Evolutionary conservation across 1,140 invertebrate genomes (phyloP), one percentile per base, ranked within the genome.

Genomic region (Sycophila sp.): DNA sequence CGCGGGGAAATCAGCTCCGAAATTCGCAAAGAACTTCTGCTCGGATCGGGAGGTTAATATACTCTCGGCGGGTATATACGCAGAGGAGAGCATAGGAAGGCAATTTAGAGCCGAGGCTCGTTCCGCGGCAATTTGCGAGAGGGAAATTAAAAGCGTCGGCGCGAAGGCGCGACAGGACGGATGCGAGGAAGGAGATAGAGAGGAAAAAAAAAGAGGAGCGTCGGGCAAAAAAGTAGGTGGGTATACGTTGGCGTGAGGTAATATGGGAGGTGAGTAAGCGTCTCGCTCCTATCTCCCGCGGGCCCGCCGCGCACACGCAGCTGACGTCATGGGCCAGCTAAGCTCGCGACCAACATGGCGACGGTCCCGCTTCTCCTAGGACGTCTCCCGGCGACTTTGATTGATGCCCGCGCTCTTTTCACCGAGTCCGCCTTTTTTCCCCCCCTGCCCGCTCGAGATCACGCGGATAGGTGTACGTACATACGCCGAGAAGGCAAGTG

Each of bases 181-280:
- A 1, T 1, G 13, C 8, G 19, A 42, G 10, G 47, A 60, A 38
- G 10, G 45, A 36, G 42, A 24, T 2, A 38, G 40, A 6, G n/a
- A 1, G 30, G 11, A 2, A 42, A 10, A 11, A 2, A 42, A 10
- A 11, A 1, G n/a, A 19, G 0, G 13, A 22, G 47, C n/a, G 28
- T 17, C 11, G 26, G 13, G 19, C 17, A 24, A 30, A n/a, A 30
- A 53, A 24, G 34, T 65, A 65, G 47, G 47, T 36, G 47, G n/a
- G 11, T 40, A 13, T 38, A 65, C 45, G 62, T 53, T 65, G 62
- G 47, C 62, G 62, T 53, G 62, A 53, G 62, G 60, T 63, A 63
- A 51, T 34, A 24, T 30, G 28, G 15, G 42, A 64, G 45, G 32
- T 65, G 63, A 65, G 63, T 65, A 65, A 65, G 63, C 63, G 42